Evolutionary conservation across 2,113 vertebrate genomes (phyloP).

Genomic region (Protobothrops flavoviridis): DNA sequence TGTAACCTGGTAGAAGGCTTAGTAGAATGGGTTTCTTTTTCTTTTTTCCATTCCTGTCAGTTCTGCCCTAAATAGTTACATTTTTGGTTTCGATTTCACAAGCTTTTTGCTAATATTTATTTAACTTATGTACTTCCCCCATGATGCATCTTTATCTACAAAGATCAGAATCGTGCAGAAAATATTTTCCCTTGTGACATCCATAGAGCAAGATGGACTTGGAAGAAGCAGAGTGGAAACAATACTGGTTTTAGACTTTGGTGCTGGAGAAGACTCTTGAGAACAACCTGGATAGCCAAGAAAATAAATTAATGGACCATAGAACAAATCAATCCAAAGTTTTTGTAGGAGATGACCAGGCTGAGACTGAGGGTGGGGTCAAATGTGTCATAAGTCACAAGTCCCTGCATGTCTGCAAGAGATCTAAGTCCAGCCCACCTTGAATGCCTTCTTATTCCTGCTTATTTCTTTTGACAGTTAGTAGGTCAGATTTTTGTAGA

Average conservation of each 20-base stretch:
- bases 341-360: neutral
- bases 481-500: neutral
- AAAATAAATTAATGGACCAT: neutral
- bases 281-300: neutral
- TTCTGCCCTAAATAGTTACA: neutral
- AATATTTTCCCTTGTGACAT: neutral
- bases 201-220: neutral
- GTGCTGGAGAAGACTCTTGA: neutral
- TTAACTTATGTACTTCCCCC: neutral
- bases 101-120: neutral
- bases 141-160: neutral
- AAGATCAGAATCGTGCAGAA: neutral
- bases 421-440: neutral
- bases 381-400: neutral
- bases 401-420: neutral
- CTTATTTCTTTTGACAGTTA: neutral
- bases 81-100: neutral
- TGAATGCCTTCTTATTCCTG: neutral
- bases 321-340: neutral
- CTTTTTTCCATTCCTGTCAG: constrained; percentile 27
- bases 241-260: neutral
- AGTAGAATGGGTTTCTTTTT: neutral
- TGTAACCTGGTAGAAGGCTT: neutral
- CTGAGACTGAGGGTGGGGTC: neutral
- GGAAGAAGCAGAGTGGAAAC: neutral